Base-by-base conservation (phyloP, 2,888 invertebrate species). In the Caenorhabditis virilis region DNA sequence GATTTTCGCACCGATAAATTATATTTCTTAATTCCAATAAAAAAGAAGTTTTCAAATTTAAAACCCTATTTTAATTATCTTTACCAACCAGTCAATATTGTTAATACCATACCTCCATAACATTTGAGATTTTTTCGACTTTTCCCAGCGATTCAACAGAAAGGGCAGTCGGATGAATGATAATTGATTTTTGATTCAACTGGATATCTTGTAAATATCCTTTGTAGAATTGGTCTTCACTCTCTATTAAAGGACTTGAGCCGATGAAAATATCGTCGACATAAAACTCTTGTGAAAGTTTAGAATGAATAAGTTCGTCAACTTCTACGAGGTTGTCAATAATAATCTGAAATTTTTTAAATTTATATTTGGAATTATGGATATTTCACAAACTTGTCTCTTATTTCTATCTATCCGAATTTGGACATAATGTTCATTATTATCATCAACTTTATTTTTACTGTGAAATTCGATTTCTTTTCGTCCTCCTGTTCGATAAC, bases 151-250 rank as follows among this genome's bases (percentile, higher is more conserved):
- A 61, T 11, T 74, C 62, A 33, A 69, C 56, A 6, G 69, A 51
- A 5, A 76, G 53, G 7, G 65, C 43, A 11, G 74, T 69, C 33
- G 63, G 63, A 53, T 76, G 72, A 15, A 82, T 67, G 5, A 77
- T 41, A 16, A 78, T 70, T 13, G 77, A 70, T 35, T 63, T 65
- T 2, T 66, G 72, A 54, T 82, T 82, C 11, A 82, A 46, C 27
- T 79, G 78, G 27, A 82, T 54, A 42, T 82, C 79, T 64, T 79
- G 80, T 2, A 82, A 42, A 20, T 77, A 78, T 26, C 80, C 81
- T 64, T 64, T 65, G 47, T 53, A 60, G 41, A 52, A 65, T 33
- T 65, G 52, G 0, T 49, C 39, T 25, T 55, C 52, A 2, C 45
- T 38, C 39, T 47, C 55, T n/a, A n/a, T n/a, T n/a, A n/a, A n/a